These are phyloP conservation scores for Macquaria australasica DNA, from an alignment of 2,113 vertebrate genomes.

Conservation along the genomic window DNA sequence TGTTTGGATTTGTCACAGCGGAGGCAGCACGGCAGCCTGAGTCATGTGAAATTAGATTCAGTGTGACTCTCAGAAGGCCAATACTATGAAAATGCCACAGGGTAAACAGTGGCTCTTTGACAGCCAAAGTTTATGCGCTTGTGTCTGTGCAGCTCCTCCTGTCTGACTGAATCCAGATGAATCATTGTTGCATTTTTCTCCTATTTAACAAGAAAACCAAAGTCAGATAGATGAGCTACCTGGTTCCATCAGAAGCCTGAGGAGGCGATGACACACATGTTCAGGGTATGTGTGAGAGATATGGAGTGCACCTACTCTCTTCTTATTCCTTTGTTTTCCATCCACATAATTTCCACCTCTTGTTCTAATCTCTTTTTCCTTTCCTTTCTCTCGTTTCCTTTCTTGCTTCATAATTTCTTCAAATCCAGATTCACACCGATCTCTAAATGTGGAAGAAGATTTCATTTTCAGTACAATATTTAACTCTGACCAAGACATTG, in stretches of 20 bases:
- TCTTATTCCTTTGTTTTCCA: neutral
- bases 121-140: neutral
- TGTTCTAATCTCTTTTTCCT: neutral
- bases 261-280: neutral
- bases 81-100: constrained; percentile 2
- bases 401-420: neutral
- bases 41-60: constrained; percentile 21
- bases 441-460: neutral
- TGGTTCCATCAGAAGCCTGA: constrained; percentile 1
- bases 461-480: neutral
- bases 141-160: constrained; percentile 20
- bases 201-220: constrained; percentile 30
- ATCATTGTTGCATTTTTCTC: constrained; percentile 1
- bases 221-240: neutral
- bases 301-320: neutral
- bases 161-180: constrained; percentile 8
- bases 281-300: neutral
- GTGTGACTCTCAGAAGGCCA: constrained; percentile 14
- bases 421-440: neutral
- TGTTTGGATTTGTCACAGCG: constrained; percentile 23
- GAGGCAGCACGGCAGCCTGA: constrained; percentile 6
- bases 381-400: neutral
- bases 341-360: neutral
- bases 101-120: constrained; percentile 14
- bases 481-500: neutral